Evolutionary conservation across 1,140 invertebrate species (phyloP).

Genomic region (Hermetia illucens): DNA sequence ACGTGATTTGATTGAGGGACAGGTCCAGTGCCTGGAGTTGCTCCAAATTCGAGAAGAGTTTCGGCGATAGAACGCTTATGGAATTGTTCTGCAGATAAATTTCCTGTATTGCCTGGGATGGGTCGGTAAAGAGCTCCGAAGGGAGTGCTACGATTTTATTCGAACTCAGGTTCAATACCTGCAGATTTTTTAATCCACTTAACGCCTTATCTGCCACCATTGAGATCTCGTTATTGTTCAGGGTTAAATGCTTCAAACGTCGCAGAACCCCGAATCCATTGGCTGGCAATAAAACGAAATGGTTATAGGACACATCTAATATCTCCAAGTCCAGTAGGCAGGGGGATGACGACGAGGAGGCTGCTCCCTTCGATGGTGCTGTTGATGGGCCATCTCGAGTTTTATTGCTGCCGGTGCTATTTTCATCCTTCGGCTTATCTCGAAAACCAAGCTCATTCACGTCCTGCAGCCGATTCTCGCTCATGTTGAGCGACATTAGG

Average conservation of each 20-base stretch:
- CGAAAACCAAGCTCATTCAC: slow-evolving; percentile 64
- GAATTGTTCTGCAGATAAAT: slow-evolving; percentile 80
- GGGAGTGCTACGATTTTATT: slow-evolving; percentile 79
- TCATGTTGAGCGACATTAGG: slow-evolving; percentile 62
- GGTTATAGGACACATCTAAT: slow-evolving; percentile 72
- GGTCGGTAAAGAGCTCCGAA: slow-evolving; percentile 66
- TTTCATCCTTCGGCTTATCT: slow-evolving; percentile 35
- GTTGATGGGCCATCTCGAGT: not conserved
- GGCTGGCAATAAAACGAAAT: slow-evolving; percentile 63
- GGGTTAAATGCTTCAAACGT: slow-evolving; percentile 56
- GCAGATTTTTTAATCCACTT: slow-evolving; percentile 57
- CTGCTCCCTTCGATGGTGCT: slow-evolving; percentile 31
- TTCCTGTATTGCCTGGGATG: slow-evolving; percentile 62
- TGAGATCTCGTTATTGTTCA: slow-evolving; percentile 73
- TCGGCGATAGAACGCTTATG: slow-evolving; percentile 62
- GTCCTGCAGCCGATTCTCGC: slow-evolving; percentile 71
- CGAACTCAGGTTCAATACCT: slow-evolving; percentile 69
- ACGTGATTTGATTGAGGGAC: slow-evolving; percentile 73
- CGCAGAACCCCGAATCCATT: slow-evolving; percentile 63
- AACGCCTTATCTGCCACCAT: slow-evolving; percentile 71
- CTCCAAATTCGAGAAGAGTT: slow-evolving; percentile 67
- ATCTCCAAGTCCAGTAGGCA: slow-evolving; percentile 68
- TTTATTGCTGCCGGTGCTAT: not conserved
- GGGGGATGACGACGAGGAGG: slow-evolving; percentile 24
- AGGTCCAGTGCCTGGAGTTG: slow-evolving; percentile 75